Conservation (phyloP, 1,140 invertebrate species). For the Coboldia fuscipes region DNA sequence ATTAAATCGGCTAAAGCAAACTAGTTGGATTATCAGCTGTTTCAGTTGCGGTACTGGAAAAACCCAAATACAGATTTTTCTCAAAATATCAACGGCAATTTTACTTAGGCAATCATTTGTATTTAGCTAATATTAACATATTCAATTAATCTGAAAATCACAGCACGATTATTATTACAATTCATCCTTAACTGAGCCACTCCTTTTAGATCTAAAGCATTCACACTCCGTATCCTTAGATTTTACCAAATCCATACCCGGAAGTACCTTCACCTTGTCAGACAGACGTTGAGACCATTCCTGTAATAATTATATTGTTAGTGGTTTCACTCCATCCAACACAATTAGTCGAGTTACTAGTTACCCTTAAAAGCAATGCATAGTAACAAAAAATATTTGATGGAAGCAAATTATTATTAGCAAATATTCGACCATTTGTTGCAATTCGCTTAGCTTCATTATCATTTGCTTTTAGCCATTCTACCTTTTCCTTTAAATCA, state of each 20-base stretch:
- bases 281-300: constrained; percentile 51
- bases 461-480: constrained; percentile 66
- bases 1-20: too few relatives aligned
- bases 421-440: constrained; percentile 47
- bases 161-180: too few relatives aligned
- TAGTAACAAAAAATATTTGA: constrained; percentile 82
- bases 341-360: constrained; percentile 6
- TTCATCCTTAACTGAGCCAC: constrained; percentile 21
- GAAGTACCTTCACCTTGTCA: constrained; percentile 31
- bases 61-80: too few relatives aligned
- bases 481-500: constrained; percentile 56
- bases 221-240: constrained; percentile 23
- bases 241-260: constrained; percentile 59
- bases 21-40: too few relatives aligned
- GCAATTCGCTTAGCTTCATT: constrained; percentile 45
- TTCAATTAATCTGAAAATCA: too few relatives aligned
- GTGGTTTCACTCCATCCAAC: not conserved
- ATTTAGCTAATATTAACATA: too few relatives aligned
- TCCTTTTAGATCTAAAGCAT: constrained; percentile 23
- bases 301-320: constrained; percentile 9
- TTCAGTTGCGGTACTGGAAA: too few relatives aligned
- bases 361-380: constrained; percentile 50
- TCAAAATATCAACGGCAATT: too few relatives aligned
- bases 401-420: constrained; percentile 58
- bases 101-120: too few relatives aligned